Conservation (phyloP, 2,797 vertebrate species). For the Eulemur coronatus region DNA sequence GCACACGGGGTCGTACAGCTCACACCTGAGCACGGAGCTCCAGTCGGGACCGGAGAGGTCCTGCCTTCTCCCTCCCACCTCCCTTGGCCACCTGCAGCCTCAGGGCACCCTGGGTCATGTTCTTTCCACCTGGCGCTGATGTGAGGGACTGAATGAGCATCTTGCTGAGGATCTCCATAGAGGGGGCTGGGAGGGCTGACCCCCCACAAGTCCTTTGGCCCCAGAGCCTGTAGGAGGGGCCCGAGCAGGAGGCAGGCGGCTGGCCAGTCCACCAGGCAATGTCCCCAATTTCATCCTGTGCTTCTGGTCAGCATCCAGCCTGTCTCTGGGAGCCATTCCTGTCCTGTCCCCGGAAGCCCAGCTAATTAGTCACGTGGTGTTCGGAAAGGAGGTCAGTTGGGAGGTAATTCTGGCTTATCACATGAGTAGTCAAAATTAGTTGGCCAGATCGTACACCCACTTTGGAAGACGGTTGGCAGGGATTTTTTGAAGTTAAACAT, state of each 20-base stretch:
- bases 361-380: neutral
- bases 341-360: neutral
- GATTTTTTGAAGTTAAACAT: neutral
- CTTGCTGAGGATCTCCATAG: neutral
- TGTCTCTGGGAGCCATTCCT: neutral
- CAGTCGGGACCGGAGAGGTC: neutral
- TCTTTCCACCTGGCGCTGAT: neutral
- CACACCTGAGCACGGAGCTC: neutral
- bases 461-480: slow-evolving; percentile 14
- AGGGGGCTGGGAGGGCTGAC: neutral
- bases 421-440: neutral
- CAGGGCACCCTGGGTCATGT: neutral
- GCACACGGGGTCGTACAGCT: fast-evolving
- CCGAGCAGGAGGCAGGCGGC: neutral
- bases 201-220: neutral
- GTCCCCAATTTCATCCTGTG: neutral
- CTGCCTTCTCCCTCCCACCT: too few species aligned
- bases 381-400: neutral
- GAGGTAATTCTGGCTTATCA: neutral
- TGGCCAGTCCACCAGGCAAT: neutral
- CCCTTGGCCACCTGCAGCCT: neutral
- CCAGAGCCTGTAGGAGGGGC: neutral
- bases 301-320: neutral
- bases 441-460: neutral
- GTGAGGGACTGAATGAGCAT: neutral